A percentile compares a stretch with the other conserved stretches of the same genome.
Evolutionary conservation across 2,888 invertebrate genomes (phyloP).

Genomic region (Venustoraphidia nigricollis): DNA sequence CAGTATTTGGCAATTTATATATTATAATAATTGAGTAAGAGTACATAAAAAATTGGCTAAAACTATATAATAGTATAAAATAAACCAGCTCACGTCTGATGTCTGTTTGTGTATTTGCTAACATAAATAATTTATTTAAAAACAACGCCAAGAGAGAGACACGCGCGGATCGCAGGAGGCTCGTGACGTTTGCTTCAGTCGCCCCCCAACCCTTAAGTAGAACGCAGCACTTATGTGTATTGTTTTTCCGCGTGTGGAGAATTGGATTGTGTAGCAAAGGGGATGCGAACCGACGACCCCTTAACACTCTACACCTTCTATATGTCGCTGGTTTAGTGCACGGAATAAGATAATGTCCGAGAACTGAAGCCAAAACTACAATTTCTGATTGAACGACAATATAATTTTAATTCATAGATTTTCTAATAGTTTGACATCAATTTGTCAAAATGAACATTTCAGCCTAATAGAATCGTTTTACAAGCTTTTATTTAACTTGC

Average conservation of each 20-base stretch:
- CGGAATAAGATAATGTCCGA: neutral
- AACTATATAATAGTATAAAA: too few relatives aligned
- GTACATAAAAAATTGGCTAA: too few relatives aligned
- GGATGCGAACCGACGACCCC: slow-evolving; percentile 9
- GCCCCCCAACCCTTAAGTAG: neutral
- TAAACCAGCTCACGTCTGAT: too few relatives aligned
- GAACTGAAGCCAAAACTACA: neutral
- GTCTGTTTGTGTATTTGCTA: too few relatives aligned
- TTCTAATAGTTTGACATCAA: too few relatives aligned
- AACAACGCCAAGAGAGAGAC: slow-evolving; percentile 28
- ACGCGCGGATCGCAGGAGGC: slow-evolving; percentile 12
- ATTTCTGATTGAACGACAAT: neutral
- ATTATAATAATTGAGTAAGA: too few relatives aligned
- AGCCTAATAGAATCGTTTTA: too few relatives aligned
- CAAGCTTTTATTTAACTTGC: too few relatives aligned
- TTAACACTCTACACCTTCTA: neutral
- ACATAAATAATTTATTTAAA: slow-evolving; percentile 17
- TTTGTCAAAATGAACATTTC: too few relatives aligned
- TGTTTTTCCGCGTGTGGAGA: slow-evolving; percentile 28
- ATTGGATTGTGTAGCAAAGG: slow-evolving; percentile 25
- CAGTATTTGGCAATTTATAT: too few relatives aligned
- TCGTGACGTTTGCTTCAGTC: neutral
- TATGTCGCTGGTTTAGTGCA: neutral
- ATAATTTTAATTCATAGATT: too few relatives aligned
- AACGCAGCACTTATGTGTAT: slow-evolving; percentile 31